phyloP scores from a whole-genome alignment of 2,888 invertebrate genomes.

The Marasmarcha lunaedactyla region DNA sequence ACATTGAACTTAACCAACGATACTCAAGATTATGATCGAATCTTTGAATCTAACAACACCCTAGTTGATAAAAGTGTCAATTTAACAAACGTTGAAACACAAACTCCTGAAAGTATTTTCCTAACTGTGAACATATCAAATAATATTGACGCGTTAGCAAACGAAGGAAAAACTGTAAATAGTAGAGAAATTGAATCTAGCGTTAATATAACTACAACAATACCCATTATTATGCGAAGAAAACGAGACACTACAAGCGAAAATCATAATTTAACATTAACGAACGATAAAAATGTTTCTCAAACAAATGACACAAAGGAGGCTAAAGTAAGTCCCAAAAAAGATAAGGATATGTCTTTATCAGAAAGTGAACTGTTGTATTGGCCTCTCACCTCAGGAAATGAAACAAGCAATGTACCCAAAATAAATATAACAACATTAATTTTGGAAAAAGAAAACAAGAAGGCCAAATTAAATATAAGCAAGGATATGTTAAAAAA shows the following conservation, averaged over 20 bases:
- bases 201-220: slow-evolving; percentile 16
- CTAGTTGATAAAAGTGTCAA: slow-evolving; percentile 3
- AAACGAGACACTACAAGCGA: slow-evolving; percentile 25
- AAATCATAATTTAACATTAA: not conserved
- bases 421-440: slow-evolving; percentile 40
- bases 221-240: slow-evolving; percentile 19
- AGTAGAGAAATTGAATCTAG: slow-evolving; percentile 43
- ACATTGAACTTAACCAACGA: not conserved
- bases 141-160: not conserved
- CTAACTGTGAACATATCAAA: slow-evolving; percentile 35
- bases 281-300: not conserved
- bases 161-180: slow-evolving; percentile 24
- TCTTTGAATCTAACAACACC: not conserved
- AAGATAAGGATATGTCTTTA: slow-evolving; percentile 9
- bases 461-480: slow-evolving; percentile 42
- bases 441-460: slow-evolving; percentile 42
- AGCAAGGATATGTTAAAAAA: slow-evolving; percentile 32
- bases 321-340: slow-evolving; percentile 4
- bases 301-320: slow-evolving; percentile 4
- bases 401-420: slow-evolving; percentile 12
- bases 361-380: slow-evolving; percentile 37
- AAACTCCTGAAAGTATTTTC: slow-evolving; percentile 28
- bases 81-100: slow-evolving; percentile 21
- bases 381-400: slow-evolving; percentile 37
- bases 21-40: not conserved